phyloP scores from a whole-genome alignment of 2,113 vertebrate species.

The Mesoclemmys tuberculata region DNA sequence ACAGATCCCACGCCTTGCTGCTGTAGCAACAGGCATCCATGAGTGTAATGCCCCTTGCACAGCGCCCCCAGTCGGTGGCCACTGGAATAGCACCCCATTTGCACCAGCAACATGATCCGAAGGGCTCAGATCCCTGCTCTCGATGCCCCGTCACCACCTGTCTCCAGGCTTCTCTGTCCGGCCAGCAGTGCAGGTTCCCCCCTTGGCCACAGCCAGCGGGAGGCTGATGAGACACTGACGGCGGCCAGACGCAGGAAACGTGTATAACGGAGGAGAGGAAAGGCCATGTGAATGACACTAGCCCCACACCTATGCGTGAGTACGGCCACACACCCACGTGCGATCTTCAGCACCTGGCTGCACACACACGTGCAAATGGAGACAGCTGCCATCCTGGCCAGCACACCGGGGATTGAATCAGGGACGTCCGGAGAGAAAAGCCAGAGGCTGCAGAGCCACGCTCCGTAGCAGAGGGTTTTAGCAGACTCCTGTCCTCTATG shows the following conservation, averaged over 20 bases:
- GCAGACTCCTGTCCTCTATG: not conserved
- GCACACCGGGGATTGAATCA: not conserved
- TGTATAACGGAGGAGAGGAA: not conserved
- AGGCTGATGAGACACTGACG: not conserved
- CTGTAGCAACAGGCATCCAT: too few species aligned
- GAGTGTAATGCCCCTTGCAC: not conserved
- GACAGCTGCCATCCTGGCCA: not conserved
- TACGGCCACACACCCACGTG: too few species aligned
- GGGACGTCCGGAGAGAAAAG: not conserved
- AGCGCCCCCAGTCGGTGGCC: not conserved
- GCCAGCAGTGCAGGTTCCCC: not conserved
- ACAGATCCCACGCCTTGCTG: not conserved
- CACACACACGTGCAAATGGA: not conserved
- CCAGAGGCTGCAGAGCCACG: not conserved
- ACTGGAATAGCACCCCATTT: not conserved
- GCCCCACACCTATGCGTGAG: not conserved
- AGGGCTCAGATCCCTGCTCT: not conserved
- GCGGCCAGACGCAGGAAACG: not conserved
- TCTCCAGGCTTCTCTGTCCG: not conserved
- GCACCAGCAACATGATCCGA: not conserved
- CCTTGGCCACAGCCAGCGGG: not conserved
- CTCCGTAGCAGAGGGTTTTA: not conserved
- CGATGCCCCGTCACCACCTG: not conserved
- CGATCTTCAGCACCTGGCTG: not conserved
- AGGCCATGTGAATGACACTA: not conserved